Conservation (phyloP, 2,888 invertebrate genomes). For the Macrosoma leucophasiata region DNA sequence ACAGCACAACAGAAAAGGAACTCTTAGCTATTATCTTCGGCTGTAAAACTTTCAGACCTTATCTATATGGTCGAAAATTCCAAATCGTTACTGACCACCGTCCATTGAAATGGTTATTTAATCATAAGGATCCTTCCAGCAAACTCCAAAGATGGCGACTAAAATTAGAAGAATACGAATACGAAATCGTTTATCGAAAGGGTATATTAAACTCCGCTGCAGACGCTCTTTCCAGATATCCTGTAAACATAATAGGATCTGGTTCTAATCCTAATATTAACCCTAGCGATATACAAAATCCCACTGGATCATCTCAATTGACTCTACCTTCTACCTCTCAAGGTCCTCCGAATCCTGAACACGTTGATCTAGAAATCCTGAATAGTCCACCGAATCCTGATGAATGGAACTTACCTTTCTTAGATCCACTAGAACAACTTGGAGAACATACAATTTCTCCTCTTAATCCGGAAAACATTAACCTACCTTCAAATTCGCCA, state of each 20-base stretch:
- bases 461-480: not conserved
- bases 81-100: constrained; percentile 22
- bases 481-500: not conserved
- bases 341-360: not conserved
- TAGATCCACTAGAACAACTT: constrained; percentile 1
- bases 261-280: not conserved
- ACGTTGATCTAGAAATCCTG: not conserved
- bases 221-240: not conserved
- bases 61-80: constrained; percentile 20
- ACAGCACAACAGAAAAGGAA: constrained; percentile 15
- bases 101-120: constrained; percentile 23
- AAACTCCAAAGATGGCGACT: constrained; percentile 20
- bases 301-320: not conserved
- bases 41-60: constrained; percentile 12
- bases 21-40: constrained; percentile 14
- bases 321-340: not conserved
- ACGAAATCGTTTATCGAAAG: constrained; percentile 5
- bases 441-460: constrained; percentile 2
- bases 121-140: constrained; percentile 19
- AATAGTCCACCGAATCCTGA: not conserved
- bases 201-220: constrained; percentile 14
- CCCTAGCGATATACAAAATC: not conserved
- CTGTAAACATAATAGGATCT: constrained; percentile 2
- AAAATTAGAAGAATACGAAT: not conserved
- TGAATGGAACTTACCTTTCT: constrained; percentile 1